Evolutionary conservation across 2,797 vertebrate genomes (phyloP).

Genomic region (Takifugu rubripes): DNA sequence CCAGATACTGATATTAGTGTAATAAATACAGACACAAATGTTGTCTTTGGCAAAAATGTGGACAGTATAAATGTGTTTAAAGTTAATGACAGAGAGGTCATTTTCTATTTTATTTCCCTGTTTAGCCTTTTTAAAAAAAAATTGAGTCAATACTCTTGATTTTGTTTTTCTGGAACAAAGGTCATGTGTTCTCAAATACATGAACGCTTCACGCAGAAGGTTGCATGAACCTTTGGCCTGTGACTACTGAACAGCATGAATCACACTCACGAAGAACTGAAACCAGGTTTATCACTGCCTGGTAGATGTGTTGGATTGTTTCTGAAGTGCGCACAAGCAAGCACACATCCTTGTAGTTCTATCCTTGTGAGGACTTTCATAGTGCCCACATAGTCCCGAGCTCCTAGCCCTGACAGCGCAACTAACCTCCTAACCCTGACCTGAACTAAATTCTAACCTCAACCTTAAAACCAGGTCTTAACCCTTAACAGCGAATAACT

Average conservation of each 20-base stretch:
- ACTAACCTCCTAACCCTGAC: no score
- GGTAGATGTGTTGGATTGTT: neutral
- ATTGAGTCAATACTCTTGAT: neutral
- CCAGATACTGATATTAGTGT: slow-evolving; percentile 20
- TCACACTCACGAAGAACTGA: slow-evolving; percentile 21
- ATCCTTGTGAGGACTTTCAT: no score
- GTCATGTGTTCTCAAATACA: slow-evolving; percentile 2
- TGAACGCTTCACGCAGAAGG: slow-evolving; percentile 9
- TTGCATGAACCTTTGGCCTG: slow-evolving; percentile 38
- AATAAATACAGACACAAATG: slow-evolving; percentile 15
- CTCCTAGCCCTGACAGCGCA: no score
- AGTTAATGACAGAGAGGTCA: no score
- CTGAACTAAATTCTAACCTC: no score
- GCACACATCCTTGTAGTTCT: no score
- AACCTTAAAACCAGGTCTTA: no score
- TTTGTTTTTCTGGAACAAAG: slow-evolving; percentile 12
- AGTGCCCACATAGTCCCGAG: no score
- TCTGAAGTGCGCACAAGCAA: neutral
- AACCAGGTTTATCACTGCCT: slow-evolving; percentile 20
- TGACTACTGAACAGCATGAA: slow-evolving; percentile 19
- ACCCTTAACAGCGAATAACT: no score
- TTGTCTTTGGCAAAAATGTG: no score
- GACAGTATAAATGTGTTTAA: no score
- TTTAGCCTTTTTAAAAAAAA: neutral
- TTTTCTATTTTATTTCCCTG: neutral